Percentiles rank a stretch among this genome's conserved stretches.
These are phyloP conservation scores for Liodrosophila aerea DNA, from an alignment of 2,888 invertebrate species.

Conservation along the genomic window DNA sequence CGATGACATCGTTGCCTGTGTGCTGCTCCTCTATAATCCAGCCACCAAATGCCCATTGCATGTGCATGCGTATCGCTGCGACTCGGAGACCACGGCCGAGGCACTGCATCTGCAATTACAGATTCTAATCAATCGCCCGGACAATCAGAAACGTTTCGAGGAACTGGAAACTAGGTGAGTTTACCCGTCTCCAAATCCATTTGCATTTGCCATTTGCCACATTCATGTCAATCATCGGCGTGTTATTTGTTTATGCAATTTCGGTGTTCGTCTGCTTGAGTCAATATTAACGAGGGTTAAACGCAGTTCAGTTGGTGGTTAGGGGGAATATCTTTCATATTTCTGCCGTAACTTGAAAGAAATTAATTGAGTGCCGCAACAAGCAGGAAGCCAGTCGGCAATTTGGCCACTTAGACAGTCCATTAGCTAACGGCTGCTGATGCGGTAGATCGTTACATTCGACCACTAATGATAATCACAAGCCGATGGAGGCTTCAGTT, in stretches of 20 bases:
- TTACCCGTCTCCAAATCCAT: too few relatives aligned
- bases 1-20: conserved; percentile 96
- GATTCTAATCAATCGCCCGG: conserved; percentile 90
- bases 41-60: conserved; percentile 97
- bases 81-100: conserved; percentile 95
- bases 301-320: neutral
- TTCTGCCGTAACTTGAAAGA: conserved; percentile 32
- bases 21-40: conserved; percentile 95
- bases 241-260: too few relatives aligned
- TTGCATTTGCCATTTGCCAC: too few relatives aligned
- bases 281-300: neutral
- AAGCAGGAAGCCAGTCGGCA: conserved; percentile 21
- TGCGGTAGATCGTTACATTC: conserved; percentile 28
- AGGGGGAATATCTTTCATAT: neutral
- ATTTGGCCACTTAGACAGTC: conserved; percentile 50
- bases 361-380: conserved; percentile 29
- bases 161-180: conserved; percentile 87
- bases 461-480: conserved; percentile 21
- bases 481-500: neutral
- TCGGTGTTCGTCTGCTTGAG: too few relatives aligned
- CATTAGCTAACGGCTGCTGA: conserved; percentile 40
- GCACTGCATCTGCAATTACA: conserved; percentile 93
- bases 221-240: too few relatives aligned
- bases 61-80: conserved; percentile 97
- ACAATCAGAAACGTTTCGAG: conserved; percentile 92